Evolutionary conservation across 2,113 vertebrate genomes (phyloP).

Genomic region (Petrocephalus microphthalmus): DNA sequence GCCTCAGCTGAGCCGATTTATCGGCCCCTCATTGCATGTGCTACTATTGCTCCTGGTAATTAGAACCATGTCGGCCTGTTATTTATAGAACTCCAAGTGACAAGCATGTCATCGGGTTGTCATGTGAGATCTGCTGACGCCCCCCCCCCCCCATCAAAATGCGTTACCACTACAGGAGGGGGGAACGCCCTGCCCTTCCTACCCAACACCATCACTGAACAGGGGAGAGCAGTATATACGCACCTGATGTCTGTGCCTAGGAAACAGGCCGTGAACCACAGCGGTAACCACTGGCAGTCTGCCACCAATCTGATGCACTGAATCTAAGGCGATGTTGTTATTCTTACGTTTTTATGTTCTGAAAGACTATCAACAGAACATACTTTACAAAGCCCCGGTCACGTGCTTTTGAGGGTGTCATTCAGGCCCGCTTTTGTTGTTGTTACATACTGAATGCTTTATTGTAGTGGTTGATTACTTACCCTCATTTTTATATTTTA

Average conservation of each 20-base stretch:
- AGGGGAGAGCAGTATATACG: neutral
- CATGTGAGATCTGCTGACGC: neutral
- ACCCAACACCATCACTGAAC: neutral
- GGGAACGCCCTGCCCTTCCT: neutral
- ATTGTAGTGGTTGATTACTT: neutral
- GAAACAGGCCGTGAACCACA: neutral
- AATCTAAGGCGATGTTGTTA: neutral
- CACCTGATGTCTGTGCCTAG: neutral
- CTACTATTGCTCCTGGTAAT: slow-evolving; percentile 15
- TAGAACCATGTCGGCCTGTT: slow-evolving; percentile 10
- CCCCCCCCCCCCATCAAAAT: neutral
- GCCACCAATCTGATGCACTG: neutral
- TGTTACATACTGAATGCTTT: neutral
- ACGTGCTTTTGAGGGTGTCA: neutral
- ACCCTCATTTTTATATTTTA: neutral
- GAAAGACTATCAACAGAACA: neutral
- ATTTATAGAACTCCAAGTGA: neutral
- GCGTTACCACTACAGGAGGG: neutral
- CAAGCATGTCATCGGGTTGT: neutral
- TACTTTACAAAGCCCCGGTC: neutral
- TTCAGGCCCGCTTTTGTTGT: neutral
- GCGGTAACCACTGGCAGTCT: neutral
- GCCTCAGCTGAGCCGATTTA: neutral
- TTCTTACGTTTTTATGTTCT: neutral
- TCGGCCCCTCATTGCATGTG: neutral